These are phyloP conservation scores for Drosophila azteca DNA, from an alignment of 1,140 invertebrate genomes.

Conservation along the genomic window DNA sequence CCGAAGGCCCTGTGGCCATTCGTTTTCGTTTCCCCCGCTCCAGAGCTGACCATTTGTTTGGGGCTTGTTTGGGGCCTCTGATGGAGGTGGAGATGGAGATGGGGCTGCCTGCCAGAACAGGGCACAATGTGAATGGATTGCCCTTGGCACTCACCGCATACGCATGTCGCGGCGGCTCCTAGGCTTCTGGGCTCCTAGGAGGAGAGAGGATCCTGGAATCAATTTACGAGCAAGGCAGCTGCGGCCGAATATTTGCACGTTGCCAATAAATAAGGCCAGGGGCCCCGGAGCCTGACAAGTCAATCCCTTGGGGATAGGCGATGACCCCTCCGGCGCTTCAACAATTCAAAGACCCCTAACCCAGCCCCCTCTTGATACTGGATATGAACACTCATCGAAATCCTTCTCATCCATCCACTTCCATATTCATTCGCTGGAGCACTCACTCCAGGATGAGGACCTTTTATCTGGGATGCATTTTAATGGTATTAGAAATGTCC, in stretches of 20 bases:
- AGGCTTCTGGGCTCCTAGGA: not conserved
- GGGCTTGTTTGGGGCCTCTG: constrained; percentile 11
- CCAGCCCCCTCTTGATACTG: too few species aligned
- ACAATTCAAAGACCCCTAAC: too few species aligned
- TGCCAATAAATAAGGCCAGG: constrained; percentile 23
- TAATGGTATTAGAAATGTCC: constrained; percentile 10
- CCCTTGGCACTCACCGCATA: constrained; percentile 20
- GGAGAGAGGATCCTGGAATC: constrained; percentile 11
- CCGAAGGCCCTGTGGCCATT: constrained; percentile 7
- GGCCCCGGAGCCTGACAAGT: not conserved
- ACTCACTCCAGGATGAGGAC: not conserved
- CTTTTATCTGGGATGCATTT: constrained; percentile 9
- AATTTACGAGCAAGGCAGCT: constrained; percentile 25
- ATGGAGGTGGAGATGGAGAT: not conserved
- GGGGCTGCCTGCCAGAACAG: not conserved
- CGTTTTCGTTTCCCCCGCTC: not conserved
- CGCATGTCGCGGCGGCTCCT: constrained; percentile 6
- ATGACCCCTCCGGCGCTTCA: too few species aligned
- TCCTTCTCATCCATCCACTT: too few species aligned
- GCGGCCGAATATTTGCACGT: constrained; percentile 39
- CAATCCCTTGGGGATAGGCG: not conserved
- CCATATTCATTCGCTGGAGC: too few species aligned
- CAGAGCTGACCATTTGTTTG: constrained; percentile 23
- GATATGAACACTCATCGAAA: too few species aligned
- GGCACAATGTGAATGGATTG: constrained; percentile 16